Base-by-base conservation (phyloP, 2,888 invertebrate species). In the Brachyptera putata region DNA sequence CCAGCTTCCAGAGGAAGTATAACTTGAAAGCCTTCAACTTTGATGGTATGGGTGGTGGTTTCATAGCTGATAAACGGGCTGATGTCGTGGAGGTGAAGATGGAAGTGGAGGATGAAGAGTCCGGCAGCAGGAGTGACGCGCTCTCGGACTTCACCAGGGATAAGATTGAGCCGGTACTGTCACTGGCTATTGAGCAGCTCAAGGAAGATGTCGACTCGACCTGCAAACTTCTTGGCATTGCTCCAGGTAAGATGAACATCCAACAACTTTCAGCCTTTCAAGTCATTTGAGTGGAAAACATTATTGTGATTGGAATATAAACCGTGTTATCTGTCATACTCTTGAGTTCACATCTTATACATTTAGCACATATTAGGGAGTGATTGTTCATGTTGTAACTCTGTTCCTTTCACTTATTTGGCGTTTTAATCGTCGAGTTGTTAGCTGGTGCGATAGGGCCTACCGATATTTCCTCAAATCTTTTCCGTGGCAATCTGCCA, bases 121-220 rank as follows among this genome's bases (percentile, higher is more conserved):
- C 37, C 16, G 49, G 41, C 26, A 37, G 50, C 14, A 48, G 53
- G 30, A 81, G 84, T 65, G 82, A 82, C 61, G 84, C 84, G 63
- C 77, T 69, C 39, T 61, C 78, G 16, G 79, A 82, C 56, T 74
- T 86, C 50, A 84, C 83, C 56, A 82, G 87, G 56, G 88, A 87
- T 68, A 87, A 87, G 69, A 89, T 91, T 67, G 91, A 91, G 72
- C 87, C 89, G 14, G 89, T 91, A 34, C 79, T 91, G 57, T 89
- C 87, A 63, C 80, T 92, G 76, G 92, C 92, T 25, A 88, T 93
- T 68, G 90, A 92, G 72, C 89, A 93, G 73, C 85, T 91, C 66
- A 86, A 87, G 69, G 85, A 89, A 71, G 93, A 93, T 72, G 89
- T 92, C 56, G 88, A 89, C 73, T 87, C 83, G 71, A 90, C 91